A percentile compares a stretch with the other conserved stretches of the same genome.
These are phyloP conservation scores for Holacanthus passer DNA, from an alignment of 2,113 vertebrate species.

Conservation along the genomic window DNA sequence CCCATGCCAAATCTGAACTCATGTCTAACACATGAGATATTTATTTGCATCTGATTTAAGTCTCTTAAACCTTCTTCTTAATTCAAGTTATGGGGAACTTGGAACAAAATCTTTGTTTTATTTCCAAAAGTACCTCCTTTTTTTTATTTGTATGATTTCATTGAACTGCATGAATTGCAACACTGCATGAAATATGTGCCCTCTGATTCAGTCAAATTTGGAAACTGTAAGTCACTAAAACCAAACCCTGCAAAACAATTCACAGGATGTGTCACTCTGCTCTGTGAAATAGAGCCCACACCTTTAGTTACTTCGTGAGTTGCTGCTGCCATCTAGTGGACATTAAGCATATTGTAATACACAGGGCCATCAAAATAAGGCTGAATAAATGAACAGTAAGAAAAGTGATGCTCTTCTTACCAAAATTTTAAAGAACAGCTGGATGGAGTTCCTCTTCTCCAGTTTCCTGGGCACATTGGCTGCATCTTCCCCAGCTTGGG, in stretches of 20 bases:
- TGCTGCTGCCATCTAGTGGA: constrained; percentile 81
- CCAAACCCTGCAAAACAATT: not conserved
- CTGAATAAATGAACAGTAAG: not conserved
- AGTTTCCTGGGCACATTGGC: constrained; percentile 81
- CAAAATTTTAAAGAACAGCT: constrained; percentile 93
- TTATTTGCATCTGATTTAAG: not conserved
- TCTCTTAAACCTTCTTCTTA: too few species aligned
- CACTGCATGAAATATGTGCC: not conserved
- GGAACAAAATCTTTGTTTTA: not conserved
- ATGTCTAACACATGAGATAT: not conserved
- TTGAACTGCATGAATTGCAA: not conserved
- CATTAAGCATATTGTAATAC: not conserved
- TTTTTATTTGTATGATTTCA: not conserved
- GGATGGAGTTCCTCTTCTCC: constrained; percentile 94
- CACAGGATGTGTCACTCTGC: not conserved
- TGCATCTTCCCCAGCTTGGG: constrained; percentile 81
- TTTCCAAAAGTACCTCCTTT: not conserved
- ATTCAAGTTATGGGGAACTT: not conserved
- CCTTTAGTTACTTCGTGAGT: not conserved
- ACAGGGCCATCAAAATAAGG: not conserved
- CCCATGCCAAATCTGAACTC: not conserved
- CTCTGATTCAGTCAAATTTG: not conserved
- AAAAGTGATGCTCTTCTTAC: constrained; percentile 77
- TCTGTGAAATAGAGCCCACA: not conserved
- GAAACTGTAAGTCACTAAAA: not conserved